phyloP scores from a whole-genome alignment of 2,113 vertebrate species.

The Cynocephalus volans region DNA sequence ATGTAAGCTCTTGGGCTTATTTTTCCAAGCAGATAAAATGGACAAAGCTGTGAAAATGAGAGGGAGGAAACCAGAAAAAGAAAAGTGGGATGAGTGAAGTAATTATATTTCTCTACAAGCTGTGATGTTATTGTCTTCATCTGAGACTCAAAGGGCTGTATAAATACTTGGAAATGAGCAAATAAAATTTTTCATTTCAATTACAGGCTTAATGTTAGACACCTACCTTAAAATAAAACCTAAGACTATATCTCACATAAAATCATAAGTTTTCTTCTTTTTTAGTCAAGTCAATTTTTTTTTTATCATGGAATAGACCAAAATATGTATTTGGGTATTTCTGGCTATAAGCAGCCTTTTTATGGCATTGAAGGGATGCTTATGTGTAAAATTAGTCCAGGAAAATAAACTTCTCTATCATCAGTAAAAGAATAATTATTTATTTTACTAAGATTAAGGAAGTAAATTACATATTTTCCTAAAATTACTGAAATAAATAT shows the following conservation, averaged over 20 bases:
- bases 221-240: slow-evolving; percentile 51
- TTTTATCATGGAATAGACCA: neutral
- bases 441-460: slow-evolving; percentile 20
- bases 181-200: slow-evolving; percentile 34
- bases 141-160: neutral
- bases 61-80: neutral
- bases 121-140: slow-evolving; percentile 32
- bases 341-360: neutral
- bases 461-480: neutral
- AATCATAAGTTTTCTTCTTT: slow-evolving; percentile 40
- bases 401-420: slow-evolving; percentile 15
- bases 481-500: slow-evolving; percentile 44
- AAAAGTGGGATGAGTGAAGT: slow-evolving; percentile 23
- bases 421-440: slow-evolving; percentile 11
- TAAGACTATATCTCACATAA: neutral
- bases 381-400: neutral
- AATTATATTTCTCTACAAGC: slow-evolving; percentile 60
- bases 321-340: neutral
- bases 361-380: neutral
- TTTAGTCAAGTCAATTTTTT: neutral
- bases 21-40: slow-evolving; percentile 77
- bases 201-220: slow-evolving; percentile 21
- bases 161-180: slow-evolving; percentile 72
- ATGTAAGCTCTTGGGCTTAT: slow-evolving; percentile 77
- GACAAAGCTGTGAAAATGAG: slow-evolving; percentile 36